A percentile compares a stretch with the other conserved stretches of the same genome.
Evolutionary conservation across 2,797 vertebrate genomes (phyloP).

Genomic region (Eulemur coronatus): DNA sequence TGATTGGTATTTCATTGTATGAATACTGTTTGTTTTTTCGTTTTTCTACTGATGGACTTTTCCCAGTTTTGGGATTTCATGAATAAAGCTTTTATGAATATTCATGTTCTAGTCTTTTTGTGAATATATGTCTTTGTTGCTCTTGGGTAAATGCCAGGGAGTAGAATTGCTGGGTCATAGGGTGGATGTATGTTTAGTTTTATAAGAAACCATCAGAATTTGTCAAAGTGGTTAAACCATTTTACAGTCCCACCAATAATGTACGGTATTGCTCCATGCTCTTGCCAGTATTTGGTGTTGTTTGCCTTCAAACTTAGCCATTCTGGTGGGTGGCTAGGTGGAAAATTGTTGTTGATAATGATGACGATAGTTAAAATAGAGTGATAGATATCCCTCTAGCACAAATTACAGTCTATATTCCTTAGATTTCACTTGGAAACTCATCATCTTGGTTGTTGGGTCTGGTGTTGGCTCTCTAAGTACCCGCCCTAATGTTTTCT

Average conservation of each 20-base stretch:
- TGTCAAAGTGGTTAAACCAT: neutral
- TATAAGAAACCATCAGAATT: neutral
- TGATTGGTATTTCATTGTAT: neutral
- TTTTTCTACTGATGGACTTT: neutral
- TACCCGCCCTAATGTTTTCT: neutral
- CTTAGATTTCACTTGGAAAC: neutral
- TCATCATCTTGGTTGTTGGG: neutral
- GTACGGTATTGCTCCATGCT: accelerated
- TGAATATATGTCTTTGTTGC: neutral
- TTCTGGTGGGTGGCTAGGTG: neutral
- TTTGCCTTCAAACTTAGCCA: neutral
- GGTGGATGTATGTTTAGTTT: neutral
- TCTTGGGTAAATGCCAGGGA: neutral
- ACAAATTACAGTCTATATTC: neutral
- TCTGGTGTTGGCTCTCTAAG: neutral
- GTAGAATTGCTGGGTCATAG: neutral
- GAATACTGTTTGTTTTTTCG: neutral
- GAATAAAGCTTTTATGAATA: neutral
- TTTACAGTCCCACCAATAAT: accelerated
- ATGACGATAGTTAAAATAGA: neutral
- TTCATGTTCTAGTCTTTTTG: neutral
- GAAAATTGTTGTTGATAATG: neutral
- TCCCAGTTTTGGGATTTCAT: neutral
- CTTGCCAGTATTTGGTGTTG: neutral
- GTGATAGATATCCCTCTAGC: neutral